Evolutionary conservation across 2,113 vertebrate genomes (phyloP).

Genomic region (Crocuta crocuta): DNA sequence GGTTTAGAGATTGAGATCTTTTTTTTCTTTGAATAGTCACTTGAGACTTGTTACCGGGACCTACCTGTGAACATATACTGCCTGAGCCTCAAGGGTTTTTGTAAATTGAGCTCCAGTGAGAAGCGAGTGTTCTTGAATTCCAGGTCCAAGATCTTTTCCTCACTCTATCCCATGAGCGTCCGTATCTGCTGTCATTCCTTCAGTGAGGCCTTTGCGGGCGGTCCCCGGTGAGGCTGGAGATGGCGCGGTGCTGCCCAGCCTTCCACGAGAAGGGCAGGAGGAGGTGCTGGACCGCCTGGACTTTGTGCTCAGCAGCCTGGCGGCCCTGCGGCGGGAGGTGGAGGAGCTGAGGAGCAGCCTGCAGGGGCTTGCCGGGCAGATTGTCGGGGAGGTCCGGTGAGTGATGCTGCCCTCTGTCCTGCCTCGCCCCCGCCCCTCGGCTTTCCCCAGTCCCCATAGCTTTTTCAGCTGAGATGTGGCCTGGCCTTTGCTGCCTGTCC

Average conservation of each 20-base stretch:
- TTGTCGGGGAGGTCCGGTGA: slow-evolving; percentile 94
- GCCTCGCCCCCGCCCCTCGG: accelerated
- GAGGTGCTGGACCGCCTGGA: slow-evolving; percentile 93
- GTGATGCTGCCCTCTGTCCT: slow-evolving; percentile 55
- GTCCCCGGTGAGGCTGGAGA: slow-evolving; percentile 78
- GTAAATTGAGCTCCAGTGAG: slow-evolving; percentile 18
- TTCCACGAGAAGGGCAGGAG: slow-evolving; percentile 86
- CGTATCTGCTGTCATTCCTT: background rate
- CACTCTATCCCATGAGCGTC: background rate
- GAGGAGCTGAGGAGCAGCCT: slow-evolving; percentile 91
- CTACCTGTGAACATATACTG: background rate
- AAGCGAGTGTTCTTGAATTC: slow-evolving; percentile 38
- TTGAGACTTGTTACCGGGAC: background rate
- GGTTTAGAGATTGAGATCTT: slow-evolving; percentile 1
- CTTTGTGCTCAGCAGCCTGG: slow-evolving; percentile 89
- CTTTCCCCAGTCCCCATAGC: background rate
- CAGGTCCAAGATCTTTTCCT: background rate
- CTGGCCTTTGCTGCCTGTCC: background rate
- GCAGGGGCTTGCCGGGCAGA: slow-evolving; percentile 90
- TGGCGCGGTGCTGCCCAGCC: slow-evolving; percentile 14
- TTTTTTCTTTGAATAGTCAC: background rate
- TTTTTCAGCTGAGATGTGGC: background rate
- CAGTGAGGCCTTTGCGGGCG: slow-evolving; percentile 69
- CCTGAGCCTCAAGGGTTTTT: background rate
- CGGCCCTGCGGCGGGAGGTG: slow-evolving; percentile 91